Percentiles rank a stretch among this genome's conserved stretches.
phyloP scores from a whole-genome alignment of 2,797 vertebrate species.

The Rhincodon typus region DNA sequence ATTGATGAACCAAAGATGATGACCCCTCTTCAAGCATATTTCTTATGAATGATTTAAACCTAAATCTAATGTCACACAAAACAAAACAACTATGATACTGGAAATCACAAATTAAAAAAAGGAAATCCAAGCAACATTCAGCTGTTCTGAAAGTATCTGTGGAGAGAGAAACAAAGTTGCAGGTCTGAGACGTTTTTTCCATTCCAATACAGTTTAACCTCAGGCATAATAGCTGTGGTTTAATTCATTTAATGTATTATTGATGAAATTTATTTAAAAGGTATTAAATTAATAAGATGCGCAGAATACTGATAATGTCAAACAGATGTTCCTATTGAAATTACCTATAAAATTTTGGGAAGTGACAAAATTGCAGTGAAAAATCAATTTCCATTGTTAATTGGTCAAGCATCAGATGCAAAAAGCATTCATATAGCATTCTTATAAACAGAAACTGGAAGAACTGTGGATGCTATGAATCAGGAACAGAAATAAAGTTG shows the following conservation, averaged over 20 bases:
- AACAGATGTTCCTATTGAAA: neutral
- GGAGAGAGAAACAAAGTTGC: neutral
- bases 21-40: neutral
- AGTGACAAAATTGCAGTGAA: neutral
- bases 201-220: neutral
- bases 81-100: neutral
- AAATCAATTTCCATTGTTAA: neutral
- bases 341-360: neutral
- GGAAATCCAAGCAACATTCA: neutral
- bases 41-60: neutral
- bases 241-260: neutral
- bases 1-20: neutral
- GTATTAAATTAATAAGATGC: neutral
- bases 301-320: neutral
- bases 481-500: too few species aligned
- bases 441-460: neutral
- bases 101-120: neutral
- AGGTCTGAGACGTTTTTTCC: neutral
- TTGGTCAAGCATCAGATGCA: neutral
- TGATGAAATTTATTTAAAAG: neutral
- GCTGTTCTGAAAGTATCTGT: neutral
- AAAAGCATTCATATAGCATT: neutral
- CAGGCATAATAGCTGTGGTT: neutral
- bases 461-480: too few species aligned
- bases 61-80: neutral